Conservation (phyloP, 2,888 invertebrate genomes). For the Sesia bembeciformis region DNA sequence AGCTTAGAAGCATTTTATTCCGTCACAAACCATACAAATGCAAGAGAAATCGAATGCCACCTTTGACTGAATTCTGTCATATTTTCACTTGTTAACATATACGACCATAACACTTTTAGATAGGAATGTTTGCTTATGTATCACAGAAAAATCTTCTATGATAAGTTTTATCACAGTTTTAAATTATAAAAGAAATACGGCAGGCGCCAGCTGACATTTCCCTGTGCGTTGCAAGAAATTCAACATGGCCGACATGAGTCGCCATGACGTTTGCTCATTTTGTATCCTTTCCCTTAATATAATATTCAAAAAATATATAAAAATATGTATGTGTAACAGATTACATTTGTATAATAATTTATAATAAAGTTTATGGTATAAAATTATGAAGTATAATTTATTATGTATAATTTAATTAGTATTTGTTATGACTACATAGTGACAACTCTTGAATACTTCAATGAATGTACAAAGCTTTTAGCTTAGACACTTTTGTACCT, state of each 20-base stretch:
- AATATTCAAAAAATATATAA: not conserved
- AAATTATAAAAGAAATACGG: conserved; percentile 49
- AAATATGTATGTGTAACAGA: too few relatives aligned
- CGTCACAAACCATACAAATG: conserved; percentile 69
- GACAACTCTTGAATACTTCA: too few relatives aligned
- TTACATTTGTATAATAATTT: not conserved
- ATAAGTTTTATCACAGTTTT: conserved; percentile 45
- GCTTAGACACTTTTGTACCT: too few relatives aligned
- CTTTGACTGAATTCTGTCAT: conserved; percentile 58
- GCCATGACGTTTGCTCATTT: conserved; percentile 49
- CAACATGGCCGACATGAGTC: conserved; percentile 70
- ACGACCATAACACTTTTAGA: conserved; percentile 20
- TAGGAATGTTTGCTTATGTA: conserved; percentile 23
- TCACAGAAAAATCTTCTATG: conserved; percentile 31
- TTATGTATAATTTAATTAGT: not conserved
- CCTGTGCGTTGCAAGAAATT: conserved; percentile 71
- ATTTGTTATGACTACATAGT: not conserved
- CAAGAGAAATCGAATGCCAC: conserved; percentile 68
- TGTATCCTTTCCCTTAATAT: not conserved
- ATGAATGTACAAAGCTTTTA: too few relatives aligned
- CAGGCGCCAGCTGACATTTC: conserved; percentile 73
- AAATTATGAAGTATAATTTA: not conserved
- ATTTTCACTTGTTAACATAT: conserved; percentile 39
- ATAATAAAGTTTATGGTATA: not conserved
- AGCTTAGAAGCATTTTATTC: conserved; percentile 56